Evolutionary conservation across 2,888 invertebrate genomes (phyloP).

Genomic region (Slavum lentiscoides): DNA sequence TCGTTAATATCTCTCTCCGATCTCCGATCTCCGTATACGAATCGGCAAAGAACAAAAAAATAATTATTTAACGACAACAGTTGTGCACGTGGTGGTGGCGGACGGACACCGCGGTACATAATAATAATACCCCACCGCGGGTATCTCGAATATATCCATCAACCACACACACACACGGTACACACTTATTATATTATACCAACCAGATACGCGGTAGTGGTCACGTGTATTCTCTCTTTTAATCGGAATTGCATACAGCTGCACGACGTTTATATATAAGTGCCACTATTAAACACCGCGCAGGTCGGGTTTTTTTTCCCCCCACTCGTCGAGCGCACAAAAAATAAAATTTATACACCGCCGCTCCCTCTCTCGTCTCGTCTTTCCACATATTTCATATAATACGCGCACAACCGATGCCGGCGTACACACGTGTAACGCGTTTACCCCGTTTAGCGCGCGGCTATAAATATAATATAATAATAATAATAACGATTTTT

Average conservation of each 20-base stretch:
- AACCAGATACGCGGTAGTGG: background rate
- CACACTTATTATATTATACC: no score
- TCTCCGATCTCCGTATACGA: no score
- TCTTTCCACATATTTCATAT: background rate
- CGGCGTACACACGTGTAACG: no score
- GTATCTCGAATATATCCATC: no score
- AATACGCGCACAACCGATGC: no score
- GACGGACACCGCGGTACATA: no score
- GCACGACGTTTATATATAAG: slow-evolving; percentile 50
- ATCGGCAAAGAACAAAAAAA: no score
- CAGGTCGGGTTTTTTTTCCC: slow-evolving; percentile 4
- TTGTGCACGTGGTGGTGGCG: no score
- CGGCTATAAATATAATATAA: slow-evolving; percentile 22
- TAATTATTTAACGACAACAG: no score
- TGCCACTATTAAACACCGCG: slow-evolving; percentile 26
- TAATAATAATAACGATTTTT: slow-evolving; percentile 10
- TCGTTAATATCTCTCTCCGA: no score
- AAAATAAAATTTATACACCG: background rate
- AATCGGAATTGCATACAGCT: slow-evolving; percentile 48
- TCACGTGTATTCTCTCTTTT: slow-evolving; percentile 32
- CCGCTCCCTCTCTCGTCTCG: background rate
- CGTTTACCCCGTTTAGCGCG: background rate
- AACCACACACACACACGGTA: background rate
- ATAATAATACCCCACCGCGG: no score
- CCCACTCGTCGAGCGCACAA: background rate